These are phyloP conservation scores for Euthynnus affinis DNA, from an alignment of 2,797 vertebrate genomes.

Conservation along the genomic window DNA sequence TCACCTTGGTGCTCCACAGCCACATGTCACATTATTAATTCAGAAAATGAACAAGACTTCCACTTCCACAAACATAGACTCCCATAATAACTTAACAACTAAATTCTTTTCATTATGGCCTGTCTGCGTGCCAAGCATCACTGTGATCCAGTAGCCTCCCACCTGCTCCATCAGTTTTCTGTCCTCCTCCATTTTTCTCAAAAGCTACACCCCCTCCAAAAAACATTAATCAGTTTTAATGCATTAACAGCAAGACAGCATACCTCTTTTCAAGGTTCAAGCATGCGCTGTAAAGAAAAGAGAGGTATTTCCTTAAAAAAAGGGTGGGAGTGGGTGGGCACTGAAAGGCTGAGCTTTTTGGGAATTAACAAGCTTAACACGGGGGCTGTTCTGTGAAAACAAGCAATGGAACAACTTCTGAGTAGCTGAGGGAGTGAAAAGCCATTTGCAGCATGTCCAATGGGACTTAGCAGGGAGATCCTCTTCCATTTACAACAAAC, in stretches of 20 bases:
- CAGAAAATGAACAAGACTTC: neutral
- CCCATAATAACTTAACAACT: neutral
- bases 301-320: slow-evolving; percentile 52
- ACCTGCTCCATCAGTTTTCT: slow-evolving; percentile 22
- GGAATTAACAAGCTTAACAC: slow-evolving; percentile 79
- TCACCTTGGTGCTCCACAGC: neutral
- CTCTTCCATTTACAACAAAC: slow-evolving; percentile 58
- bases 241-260: slow-evolving; percentile 49
- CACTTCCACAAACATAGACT: neutral
- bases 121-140: neutral
- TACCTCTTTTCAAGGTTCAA: slow-evolving; percentile 59
- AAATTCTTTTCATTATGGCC: neutral
- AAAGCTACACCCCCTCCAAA: neutral
- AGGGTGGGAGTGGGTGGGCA: slow-evolving; percentile 62
- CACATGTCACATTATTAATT: neutral
- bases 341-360: slow-evolving; percentile 55
- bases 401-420: slow-evolving; percentile 66
- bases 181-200: slow-evolving; percentile 21
- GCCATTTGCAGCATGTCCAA: slow-evolving; percentile 64
- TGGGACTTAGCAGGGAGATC: slow-evolving; percentile 59
- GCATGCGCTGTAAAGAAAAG: slow-evolving; percentile 46
- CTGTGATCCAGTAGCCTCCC: slow-evolving; percentile 8
- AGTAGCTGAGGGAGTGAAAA: slow-evolving; percentile 64
- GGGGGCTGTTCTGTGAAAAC: slow-evolving; percentile 67
- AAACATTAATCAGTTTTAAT: slow-evolving; percentile 48